phyloP scores from a whole-genome alignment of 2,888 invertebrate genomes.

The Euproctis similis region DNA sequence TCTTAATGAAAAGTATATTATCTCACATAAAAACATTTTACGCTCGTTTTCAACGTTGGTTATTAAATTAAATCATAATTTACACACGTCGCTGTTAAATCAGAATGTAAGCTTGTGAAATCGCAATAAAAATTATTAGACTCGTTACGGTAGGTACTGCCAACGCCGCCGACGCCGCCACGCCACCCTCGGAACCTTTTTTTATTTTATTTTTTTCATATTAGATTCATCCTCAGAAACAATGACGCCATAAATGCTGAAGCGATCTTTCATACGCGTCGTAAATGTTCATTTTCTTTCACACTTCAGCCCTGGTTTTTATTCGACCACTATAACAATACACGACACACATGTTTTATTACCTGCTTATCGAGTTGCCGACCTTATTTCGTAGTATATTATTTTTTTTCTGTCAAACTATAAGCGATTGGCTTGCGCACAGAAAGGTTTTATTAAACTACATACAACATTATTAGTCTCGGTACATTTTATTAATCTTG shows the following conservation, averaged over 20 bases:
- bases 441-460: no score
- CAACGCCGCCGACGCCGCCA: no score
- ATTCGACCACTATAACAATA: constrained; percentile 41
- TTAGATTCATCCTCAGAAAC: constrained; percentile 45
- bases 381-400: no score
- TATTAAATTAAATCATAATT: constrained; percentile 73
- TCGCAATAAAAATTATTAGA: constrained; percentile 66
- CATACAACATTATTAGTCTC: no score
- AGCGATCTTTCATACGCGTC: constrained; percentile 56
- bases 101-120: constrained; percentile 62
- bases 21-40: constrained; percentile 69
- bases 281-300: constrained; percentile 37
- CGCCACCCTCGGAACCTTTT: constrained; percentile 38
- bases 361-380: constrained; percentile 16
- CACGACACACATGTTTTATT: constrained; percentile 26
- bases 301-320: constrained; percentile 29
- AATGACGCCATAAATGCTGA: constrained; percentile 56
- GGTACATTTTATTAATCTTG: no score
- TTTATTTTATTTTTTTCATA: constrained; percentile 35
- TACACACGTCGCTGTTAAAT: constrained; percentile 66
- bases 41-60: constrained; percentile 58
- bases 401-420: no score
- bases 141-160: no score
- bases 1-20: constrained; percentile 71
- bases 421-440: no score